Evolutionary conservation across 1,140 invertebrate genomes (phyloP).

Genomic region (Triops cancriformis): DNA sequence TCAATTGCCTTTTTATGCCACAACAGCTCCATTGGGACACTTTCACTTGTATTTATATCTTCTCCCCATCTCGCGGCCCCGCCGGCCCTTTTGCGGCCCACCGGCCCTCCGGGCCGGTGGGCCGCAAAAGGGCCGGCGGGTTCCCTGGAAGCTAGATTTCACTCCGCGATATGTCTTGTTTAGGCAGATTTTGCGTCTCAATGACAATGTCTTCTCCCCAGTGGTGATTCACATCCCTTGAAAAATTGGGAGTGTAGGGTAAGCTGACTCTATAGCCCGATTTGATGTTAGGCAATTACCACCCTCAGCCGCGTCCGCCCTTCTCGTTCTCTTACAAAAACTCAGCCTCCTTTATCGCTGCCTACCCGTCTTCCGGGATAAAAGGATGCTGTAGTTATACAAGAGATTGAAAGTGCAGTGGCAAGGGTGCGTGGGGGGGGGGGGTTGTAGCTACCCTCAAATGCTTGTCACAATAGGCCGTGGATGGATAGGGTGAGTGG

Average conservation of each 20-base stretch:
- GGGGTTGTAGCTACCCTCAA: not conserved
- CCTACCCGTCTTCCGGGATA: not conserved
- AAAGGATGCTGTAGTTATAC: conserved; percentile 5
- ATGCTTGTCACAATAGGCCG: not conserved
- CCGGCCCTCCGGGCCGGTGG: too few relatives aligned
- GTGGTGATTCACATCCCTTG: not conserved
- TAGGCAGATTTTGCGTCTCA: not conserved
- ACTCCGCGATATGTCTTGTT: not conserved
- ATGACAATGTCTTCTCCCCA: too few relatives aligned
- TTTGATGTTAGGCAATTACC: conserved; percentile 5
- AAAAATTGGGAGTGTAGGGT: not conserved
- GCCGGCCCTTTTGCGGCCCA: too few relatives aligned
- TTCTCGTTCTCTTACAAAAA: not conserved
- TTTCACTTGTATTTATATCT: not conserved
- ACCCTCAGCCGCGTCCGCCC: not conserved
- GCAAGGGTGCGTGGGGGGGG: not conserved
- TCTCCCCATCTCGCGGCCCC: not conserved
- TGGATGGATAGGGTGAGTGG: not conserved
- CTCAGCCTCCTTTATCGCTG: not conserved
- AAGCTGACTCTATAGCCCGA: not conserved
- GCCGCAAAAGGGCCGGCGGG: too few relatives aligned
- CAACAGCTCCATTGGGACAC: not conserved
- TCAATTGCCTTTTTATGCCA: conserved; percentile 6
- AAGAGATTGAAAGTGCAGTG: not conserved
- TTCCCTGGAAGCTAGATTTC: not conserved